phyloP scores from a whole-genome alignment of 2,888 invertebrate genomes.

The Charanyca ferruginea region DNA sequence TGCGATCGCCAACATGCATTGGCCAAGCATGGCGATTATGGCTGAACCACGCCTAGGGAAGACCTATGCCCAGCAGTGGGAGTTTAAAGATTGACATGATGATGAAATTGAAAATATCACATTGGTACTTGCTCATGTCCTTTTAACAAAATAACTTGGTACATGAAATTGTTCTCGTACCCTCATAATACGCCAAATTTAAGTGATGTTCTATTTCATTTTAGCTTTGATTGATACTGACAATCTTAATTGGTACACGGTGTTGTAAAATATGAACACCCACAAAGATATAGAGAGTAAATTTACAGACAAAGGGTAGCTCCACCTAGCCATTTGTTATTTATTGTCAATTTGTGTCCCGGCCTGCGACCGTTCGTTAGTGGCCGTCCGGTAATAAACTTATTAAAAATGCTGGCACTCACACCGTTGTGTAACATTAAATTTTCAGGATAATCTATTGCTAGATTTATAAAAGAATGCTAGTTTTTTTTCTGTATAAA shows the following conservation, averaged over 20 bases:
- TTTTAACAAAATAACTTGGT: no score
- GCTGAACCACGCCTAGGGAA: no score
- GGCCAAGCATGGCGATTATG: no score
- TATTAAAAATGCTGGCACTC: constrained; percentile 73
- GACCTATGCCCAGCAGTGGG: no score
- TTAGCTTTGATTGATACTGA: constrained; percentile 37
- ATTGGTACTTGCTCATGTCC: no score
- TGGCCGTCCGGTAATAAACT: constrained; percentile 79
- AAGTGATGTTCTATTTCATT: constrained; percentile 29
- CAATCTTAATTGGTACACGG: constrained; percentile 44
- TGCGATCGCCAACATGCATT: no score
- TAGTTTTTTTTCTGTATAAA: no score
- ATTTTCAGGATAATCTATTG: constrained; percentile 1
- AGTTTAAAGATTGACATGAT: no score
- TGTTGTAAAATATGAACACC: constrained; percentile 50
- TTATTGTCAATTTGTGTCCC: constrained; percentile 83
- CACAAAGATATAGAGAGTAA: constrained; percentile 53
- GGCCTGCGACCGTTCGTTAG: constrained; percentile 79
- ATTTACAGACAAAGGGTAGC: constrained; percentile 73
- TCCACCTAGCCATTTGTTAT: constrained; percentile 79
- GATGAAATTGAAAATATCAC: no score
- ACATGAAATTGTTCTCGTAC: background rate
- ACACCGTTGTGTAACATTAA: constrained; percentile 66
- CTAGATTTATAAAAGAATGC: no score
- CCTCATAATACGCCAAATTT: background rate